phyloP scores from a whole-genome alignment of 2,888 invertebrate genomes.

The Plagodis pulveraria region DNA sequence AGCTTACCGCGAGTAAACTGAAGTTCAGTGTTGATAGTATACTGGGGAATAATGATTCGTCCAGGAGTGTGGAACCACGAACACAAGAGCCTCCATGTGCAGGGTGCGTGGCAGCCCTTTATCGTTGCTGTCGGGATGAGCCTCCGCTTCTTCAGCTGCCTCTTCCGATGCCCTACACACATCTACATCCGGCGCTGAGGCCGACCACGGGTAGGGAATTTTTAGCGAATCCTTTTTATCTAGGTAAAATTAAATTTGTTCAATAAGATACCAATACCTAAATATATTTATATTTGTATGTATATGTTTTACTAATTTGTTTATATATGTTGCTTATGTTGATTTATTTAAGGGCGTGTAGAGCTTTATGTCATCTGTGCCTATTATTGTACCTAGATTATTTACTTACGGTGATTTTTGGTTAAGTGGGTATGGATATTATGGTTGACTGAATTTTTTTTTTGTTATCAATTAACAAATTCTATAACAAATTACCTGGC shows the following conservation, averaged over 20 bases:
- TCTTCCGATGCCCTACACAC: constrained; percentile 68
- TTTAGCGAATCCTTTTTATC: constrained; percentile 6
- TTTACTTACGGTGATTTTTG: too few species aligned
- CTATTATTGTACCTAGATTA: too few species aligned
- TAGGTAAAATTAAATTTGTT: not conserved
- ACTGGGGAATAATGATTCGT: constrained; percentile 77
- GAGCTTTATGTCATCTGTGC: too few species aligned
- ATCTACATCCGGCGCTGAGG: constrained; percentile 76
- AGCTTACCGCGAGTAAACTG: constrained; percentile 71
- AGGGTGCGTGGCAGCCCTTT: constrained; percentile 87
- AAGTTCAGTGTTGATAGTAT: constrained; percentile 91
- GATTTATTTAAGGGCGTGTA: too few species aligned
- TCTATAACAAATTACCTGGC: too few species aligned
- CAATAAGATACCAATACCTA: too few species aligned
- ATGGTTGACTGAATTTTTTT: too few species aligned
- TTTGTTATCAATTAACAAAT: too few species aligned
- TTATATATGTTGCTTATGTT: not conserved
- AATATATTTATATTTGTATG: not conserved
- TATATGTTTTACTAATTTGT: not conserved
- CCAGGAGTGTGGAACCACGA: constrained; percentile 47
- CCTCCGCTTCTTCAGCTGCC: constrained; percentile 70
- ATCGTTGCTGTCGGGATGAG: constrained; percentile 85
- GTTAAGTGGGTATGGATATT: too few species aligned
- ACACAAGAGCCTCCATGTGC: constrained; percentile 82
- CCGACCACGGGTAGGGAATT: constrained; percentile 67